Evolutionary conservation across 2,113 vertebrate species (phyloP).

Genomic region (Alethe castanea): DNA sequence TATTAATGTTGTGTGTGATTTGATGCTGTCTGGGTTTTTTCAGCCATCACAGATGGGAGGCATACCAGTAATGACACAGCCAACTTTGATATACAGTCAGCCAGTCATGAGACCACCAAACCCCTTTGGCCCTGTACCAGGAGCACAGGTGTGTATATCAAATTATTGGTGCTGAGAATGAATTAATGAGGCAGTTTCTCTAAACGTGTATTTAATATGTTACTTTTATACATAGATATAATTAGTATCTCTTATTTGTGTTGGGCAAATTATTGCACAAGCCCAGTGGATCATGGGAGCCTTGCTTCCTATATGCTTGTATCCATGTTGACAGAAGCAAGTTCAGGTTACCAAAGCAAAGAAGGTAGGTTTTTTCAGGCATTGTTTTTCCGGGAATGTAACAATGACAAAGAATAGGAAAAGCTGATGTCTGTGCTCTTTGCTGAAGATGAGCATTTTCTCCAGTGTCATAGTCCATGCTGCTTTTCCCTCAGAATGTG

Average conservation of each 20-base stretch:
- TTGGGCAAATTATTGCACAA: neutral
- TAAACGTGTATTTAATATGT: neutral
- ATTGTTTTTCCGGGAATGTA: neutral
- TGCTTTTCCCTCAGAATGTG: neutral
- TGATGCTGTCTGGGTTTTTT: constrained; percentile 11
- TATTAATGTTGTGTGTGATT: neutral
- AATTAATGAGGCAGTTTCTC: neutral
- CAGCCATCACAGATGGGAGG: constrained; percentile 88
- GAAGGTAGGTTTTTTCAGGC: neutral
- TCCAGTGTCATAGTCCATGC: neutral
- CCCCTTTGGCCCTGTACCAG: constrained; percentile 87
- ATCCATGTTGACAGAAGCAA: neutral
- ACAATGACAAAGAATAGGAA: neutral
- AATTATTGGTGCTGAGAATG: neutral
- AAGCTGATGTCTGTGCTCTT: neutral
- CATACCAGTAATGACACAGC: constrained; percentile 92
- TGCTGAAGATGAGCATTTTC: neutral
- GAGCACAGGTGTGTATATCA: constrained; percentile 83
- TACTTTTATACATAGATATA: neutral
- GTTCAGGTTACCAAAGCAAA: neutral
- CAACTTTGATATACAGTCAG: constrained; percentile 93
- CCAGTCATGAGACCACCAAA: constrained; percentile 93
- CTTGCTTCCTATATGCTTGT: neutral
- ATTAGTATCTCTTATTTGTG: neutral
- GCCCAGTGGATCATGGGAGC: neutral